These are phyloP conservation scores for Eutrigla gurnardus DNA, from an alignment of 2,797 vertebrate genomes.

Conservation along the genomic window DNA sequence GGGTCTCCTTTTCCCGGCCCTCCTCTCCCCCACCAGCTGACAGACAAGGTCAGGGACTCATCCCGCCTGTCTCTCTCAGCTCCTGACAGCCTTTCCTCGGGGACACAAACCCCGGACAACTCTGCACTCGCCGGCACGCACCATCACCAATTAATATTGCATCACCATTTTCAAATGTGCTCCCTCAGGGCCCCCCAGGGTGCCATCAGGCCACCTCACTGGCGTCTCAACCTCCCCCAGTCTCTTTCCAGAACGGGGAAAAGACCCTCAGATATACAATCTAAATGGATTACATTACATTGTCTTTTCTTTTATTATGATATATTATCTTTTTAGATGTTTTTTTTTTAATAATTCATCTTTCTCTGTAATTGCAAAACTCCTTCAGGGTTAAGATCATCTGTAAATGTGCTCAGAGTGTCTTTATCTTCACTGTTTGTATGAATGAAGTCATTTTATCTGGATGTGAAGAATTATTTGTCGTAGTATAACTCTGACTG, in stretches of 20 bases:
- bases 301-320: neutral
- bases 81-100: slow-evolving; percentile 84
- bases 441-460: slow-evolving; percentile 10
- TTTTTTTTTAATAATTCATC: neutral
- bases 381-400: slow-evolving; percentile 6
- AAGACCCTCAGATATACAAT: slow-evolving; percentile 1
- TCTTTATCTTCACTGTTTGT: neutral
- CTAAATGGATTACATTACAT: slow-evolving; percentile 18
- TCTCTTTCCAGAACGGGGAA: slow-evolving; percentile 15
- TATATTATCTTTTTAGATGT: slow-evolving; percentile 11
- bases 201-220: slow-evolving; percentile 53
- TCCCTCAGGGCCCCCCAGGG: slow-evolving; percentile 51
- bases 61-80: slow-evolving; percentile 75
- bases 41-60: slow-evolving; percentile 86
- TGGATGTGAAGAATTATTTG: neutral
- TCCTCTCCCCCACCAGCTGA: slow-evolving; percentile 76
- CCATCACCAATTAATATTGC: slow-evolving; percentile 86
- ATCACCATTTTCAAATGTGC: slow-evolving; percentile 79
- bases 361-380: neutral
- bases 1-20: slow-evolving; percentile 67
- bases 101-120: slow-evolving; percentile 76
- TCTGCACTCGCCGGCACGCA: slow-evolving; percentile 73
- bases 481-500: neutral
- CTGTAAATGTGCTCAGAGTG: slow-evolving; percentile 2
- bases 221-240: slow-evolving; percentile 37